Percentiles rank a stretch among this genome's conserved stretches.
Evolutionary conservation across 2,113 vertebrate species (phyloP).

Genomic region (Callospermophilus lateralis): DNA sequence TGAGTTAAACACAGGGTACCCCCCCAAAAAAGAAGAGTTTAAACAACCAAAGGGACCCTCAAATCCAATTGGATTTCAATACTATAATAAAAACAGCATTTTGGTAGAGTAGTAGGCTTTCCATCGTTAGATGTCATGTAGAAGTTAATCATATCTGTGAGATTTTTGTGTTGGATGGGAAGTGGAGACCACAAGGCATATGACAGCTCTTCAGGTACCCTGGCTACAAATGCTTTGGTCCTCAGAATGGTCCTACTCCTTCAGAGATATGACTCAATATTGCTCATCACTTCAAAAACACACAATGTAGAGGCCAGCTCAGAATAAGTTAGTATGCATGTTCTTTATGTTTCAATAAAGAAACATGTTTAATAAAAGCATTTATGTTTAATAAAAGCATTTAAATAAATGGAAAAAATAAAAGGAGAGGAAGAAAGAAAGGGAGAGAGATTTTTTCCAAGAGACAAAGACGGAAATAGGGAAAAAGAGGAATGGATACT

Average conservation of each 20-base stretch:
- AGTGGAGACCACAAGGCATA: neutral
- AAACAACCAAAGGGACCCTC: neutral
- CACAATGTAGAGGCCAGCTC: neutral
- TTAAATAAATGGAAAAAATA: neutral
- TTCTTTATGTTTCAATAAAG: neutral
- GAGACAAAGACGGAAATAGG: rapidly evolving
- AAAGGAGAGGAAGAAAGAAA: neutral
- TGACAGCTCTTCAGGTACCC: neutral
- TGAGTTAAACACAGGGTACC: too few species aligned
- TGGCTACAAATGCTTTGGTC: neutral
- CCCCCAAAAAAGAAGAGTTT: neutral
- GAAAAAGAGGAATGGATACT: rapidly evolving
- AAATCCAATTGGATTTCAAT: neutral
- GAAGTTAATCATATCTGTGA: neutral
- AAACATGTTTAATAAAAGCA: neutral
- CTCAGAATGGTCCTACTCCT: neutral
- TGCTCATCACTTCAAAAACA: neutral
- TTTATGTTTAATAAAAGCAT: conserved; percentile 7
- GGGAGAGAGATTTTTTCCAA: too few species aligned
- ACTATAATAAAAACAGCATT: neutral
- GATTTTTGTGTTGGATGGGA: neutral
- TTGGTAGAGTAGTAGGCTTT: neutral
- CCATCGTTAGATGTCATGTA: neutral
- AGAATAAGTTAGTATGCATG: neutral
- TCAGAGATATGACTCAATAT: neutral